Evolutionary conservation across 1,140 invertebrate genomes (phyloP), one percentile per base, ranked within the genome.

Genomic region (Nylanderia fulva): DNA sequence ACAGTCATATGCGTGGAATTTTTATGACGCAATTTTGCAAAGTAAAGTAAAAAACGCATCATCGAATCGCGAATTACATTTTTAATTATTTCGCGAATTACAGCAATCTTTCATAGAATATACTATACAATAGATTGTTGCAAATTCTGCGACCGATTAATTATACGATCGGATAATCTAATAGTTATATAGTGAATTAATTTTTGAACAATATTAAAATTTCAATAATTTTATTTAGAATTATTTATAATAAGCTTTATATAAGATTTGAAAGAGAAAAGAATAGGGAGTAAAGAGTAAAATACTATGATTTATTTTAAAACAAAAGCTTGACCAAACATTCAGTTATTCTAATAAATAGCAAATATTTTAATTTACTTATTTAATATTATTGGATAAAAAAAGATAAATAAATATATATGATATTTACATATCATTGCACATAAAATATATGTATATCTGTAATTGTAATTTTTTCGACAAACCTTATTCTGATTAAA

Each of bases 381-480:
- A 36, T 58, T 74, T 60, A 13, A 36, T 39, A 29, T 36, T 63
- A 48, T 13, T 63, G n/a, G 27, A 52, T n/a, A 75, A 11, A 60
- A 74, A 18, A 45, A 9, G 71, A 61, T 39, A 8, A 2, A 33
- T 24, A 74, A 56, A 13, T n/a, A 18, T 36, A 39, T 48, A 48
- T 24, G n/a, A n/a, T 42, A 72, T 52, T 13, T 45, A 82, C 42
- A 83, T n/a, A 74, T 36, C 54, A 72, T 72, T 33, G 24, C 58
- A 29, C n/a, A 13, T 42, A 45, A 60, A 72, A 33, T 66, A 66
- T 42, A 6, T 8, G n/a, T 13, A 63, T 29, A 1, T 13, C n/a
- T 64, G 48, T 39, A 52, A 64, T 36, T 52, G 54, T 58, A 52
- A 52, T 18, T 13, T 39, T 27, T 52, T 52, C 27, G 8, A 13